Conservation (phyloP, 2,113 vertebrate species). For the Megaceryle torquata region DNA sequence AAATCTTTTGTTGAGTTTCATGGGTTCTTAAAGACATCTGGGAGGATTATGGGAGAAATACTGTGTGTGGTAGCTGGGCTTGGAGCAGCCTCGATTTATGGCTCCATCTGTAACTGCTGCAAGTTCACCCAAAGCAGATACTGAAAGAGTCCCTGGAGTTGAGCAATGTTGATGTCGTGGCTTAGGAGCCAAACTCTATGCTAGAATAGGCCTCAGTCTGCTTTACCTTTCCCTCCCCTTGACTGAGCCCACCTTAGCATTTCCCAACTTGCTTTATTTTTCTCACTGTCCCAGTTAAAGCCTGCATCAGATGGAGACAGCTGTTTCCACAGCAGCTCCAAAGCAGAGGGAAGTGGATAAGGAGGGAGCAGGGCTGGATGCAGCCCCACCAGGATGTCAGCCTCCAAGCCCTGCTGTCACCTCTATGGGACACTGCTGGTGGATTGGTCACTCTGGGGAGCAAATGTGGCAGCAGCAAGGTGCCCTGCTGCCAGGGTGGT, state of each 20-base stretch:
- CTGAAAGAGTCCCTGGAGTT: not conserved
- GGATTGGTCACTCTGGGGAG: rapidly evolving
- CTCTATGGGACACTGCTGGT: rapidly evolving
- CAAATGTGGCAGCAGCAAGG: not conserved
- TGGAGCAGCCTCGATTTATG: not conserved
- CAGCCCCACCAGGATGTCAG: not conserved
- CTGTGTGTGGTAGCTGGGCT: not conserved
- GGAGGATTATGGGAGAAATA: not conserved
- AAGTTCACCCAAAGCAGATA: not conserved
- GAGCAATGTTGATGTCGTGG: rapidly evolving
- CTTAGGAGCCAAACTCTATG: not conserved
- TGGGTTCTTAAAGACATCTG: not conserved
- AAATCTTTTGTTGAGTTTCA: conserved; percentile 14
- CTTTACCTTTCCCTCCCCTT: not conserved
- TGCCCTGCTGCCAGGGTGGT: not conserved
- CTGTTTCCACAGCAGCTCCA: rapidly evolving
- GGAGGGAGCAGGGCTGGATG: not conserved
- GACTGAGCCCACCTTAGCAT: not conserved
- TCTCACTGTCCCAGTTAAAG: not conserved
- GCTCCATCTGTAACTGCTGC: not conserved
- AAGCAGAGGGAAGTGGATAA: not conserved
- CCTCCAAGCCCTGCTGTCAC: not conserved
- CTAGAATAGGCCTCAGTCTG: not conserved
- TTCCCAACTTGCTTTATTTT: not conserved
- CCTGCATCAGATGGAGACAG: not conserved